Evolutionary conservation across 1,140 invertebrate genomes (phyloP).

Genomic region (Hycleus cichorii): DNA sequence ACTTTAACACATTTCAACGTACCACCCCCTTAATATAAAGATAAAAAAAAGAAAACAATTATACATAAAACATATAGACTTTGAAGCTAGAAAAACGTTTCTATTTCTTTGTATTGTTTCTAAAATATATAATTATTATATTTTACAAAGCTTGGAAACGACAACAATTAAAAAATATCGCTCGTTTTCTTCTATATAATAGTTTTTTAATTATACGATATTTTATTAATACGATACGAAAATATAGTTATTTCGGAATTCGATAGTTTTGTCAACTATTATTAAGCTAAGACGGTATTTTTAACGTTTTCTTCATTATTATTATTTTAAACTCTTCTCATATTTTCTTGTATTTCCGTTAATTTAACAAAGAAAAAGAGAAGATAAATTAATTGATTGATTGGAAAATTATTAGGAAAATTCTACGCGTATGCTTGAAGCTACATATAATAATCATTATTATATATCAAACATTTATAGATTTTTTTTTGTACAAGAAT

Average conservation of each 20-base stretch:
- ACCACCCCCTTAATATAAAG: no score
- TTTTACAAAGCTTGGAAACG: conserved; percentile 30
- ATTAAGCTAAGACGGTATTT: conserved; percentile 26
- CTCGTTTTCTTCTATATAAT: conserved; percentile 18
- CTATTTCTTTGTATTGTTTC: background rate
- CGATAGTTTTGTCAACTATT: conserved; percentile 25
- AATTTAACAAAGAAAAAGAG: no score
- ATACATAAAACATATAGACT: no score
- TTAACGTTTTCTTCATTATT: conserved; percentile 12
- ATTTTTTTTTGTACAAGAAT: background rate
- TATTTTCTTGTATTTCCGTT: no score
- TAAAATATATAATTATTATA: background rate
- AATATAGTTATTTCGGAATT: conserved; percentile 37
- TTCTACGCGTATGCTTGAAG: conserved; percentile 21
- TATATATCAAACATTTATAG: background rate
- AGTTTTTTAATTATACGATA: conserved; percentile 15
- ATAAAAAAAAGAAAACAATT: no score
- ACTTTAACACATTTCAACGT: conserved; percentile 23
- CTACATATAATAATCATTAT: conserved; percentile 33
- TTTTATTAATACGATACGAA: conserved; percentile 28
- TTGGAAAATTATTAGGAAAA: no score
- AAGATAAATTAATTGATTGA: no score
- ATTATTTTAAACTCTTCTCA: background rate
- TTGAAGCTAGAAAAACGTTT: background rate
- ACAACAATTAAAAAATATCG: conserved; percentile 34